Evolutionary conservation across 2,797 vertebrate species (phyloP).

Genomic region (Bufotes viridis): DNA sequence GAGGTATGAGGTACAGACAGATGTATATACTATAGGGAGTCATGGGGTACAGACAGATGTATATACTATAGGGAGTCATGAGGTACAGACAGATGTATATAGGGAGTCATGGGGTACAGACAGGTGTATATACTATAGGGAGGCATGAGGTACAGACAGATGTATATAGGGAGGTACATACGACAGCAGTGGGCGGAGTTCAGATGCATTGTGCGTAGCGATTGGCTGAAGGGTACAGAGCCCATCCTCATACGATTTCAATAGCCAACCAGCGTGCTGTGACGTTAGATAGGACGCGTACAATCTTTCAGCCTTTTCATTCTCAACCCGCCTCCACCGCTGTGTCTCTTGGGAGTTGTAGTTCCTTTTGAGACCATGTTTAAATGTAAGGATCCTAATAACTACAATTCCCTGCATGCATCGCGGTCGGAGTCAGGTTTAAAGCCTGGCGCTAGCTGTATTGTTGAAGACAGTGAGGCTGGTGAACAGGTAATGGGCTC

Average conservation of each 20-base stretch:
- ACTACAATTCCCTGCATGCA: background rate
- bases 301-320: background rate
- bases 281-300: background rate
- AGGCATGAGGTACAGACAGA: too few species aligned
- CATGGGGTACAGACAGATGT: too few species aligned
- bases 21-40: too few species aligned
- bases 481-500: background rate
- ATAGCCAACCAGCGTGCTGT: background rate
- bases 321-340: background rate
- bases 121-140: too few species aligned
- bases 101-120: too few species aligned
- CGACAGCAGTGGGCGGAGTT: background rate
- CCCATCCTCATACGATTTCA: slow-evolving; percentile 17
- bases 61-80: too few species aligned
- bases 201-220: too few species aligned
- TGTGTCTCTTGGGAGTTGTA: background rate
- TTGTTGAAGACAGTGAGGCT: background rate
- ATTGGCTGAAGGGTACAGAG: background rate
- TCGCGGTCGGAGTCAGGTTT: background rate
- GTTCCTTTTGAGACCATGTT: background rate
- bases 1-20: too few species aligned
- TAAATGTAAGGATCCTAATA: background rate
- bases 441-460: background rate
- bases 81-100: too few species aligned
- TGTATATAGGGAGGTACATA: background rate